Base-by-base conservation (phyloP, 2,888 invertebrate genomes). In the Amblyteles armatorius region DNA sequence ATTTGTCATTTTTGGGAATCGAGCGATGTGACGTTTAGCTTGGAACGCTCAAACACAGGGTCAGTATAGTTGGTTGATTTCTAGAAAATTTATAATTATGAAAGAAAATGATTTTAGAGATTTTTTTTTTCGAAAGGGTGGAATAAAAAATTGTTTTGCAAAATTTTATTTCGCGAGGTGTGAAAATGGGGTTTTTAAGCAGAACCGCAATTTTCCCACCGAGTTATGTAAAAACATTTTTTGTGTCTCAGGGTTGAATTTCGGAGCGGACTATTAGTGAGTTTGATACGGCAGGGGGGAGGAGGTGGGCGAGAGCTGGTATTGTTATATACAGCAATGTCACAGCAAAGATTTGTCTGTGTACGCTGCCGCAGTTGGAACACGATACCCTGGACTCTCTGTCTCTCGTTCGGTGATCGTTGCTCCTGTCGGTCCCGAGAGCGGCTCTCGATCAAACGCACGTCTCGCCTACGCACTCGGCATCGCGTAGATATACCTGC, bases 371-470 rank as follows among this genome's bases (percentile, higher is more conserved):
- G 22, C 73, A 13, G 36, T 76, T 67, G 67, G 36, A 77, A 77
- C 76, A 52, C 67, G 76, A 67, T 77, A 77, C 33, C 22, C 52
- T 68, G 68, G 40, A 48, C 68, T 48, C 68, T 68, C 44, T 48
- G 44, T 48, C 13, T 5, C 68, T 22, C 60, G 44, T 69, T 79
- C 69, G 74, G 40, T 63, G 67, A 65, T 79, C 69, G 76, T 67
- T 83, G 79, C 79, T 79, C 76, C 79, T 74, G 84, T 67, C 67
- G 65, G 63, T 79, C 73, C 83, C 87, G 87, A 87, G 86, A 90
- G 89, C 93, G 93, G 93, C 92, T 84, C 87, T 88, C 89, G 92
- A 93, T 93, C 93, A 93, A 92, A 93, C 92, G 93, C 93, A 93
- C 93, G 93, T 93, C 91, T 90, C 92, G 91, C 92, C 93, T 93